Evolutionary conservation across 2,888 invertebrate species (phyloP), one percentile per base, ranked within the genome.

Genomic region (Stenotaenia linearis): DNA sequence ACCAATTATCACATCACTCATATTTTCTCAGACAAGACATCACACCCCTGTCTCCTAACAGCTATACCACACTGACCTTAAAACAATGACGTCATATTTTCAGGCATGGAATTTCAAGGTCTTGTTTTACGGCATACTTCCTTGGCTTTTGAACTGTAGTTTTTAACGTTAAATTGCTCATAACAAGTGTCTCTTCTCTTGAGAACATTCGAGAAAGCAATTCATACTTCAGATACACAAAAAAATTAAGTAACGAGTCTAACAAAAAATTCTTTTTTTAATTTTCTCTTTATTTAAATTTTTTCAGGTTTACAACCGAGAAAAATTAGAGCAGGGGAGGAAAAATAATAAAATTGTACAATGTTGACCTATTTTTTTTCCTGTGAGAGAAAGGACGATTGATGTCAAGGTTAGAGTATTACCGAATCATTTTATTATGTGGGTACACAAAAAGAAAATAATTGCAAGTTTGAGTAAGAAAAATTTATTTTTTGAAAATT

Each of bases 321-420:
- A 15, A 28, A 69, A 69, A 69, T 1, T 1, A 5, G 25, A 28
- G 25, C 23, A 69, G 28, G 10, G n/a, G 25, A 56, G n/a, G 10
- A 1, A 28, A 69, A 15, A 28, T 61, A 61, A 23, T 69, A 28
- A 0, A 69, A 28, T 69, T 69, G 25, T 21, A 69, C 12, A 28
- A 25, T 28, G 69, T 69, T 56, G 69, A n/a, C 69, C 69, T 28
- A 25, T 15, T 69, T 61, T 61, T 61, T 61, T 21, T 69, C 15
- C 25, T n/a, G 6, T 69, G 69, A 28, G 69, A 69, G 69, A 23
- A 23, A 69, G 28, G 69, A 69, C 28, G 69, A 69, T 28, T 69
- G 69, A 28, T 69, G 69, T 69, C 69, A 69, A 69, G 69, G 69
- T 69, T 69, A 69, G 69, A 10, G 12, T 69, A 69, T 25, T 69